These are phyloP conservation scores for Sacculina carcini DNA, from an alignment of 2,888 invertebrate species.

Conservation along the genomic window DNA sequence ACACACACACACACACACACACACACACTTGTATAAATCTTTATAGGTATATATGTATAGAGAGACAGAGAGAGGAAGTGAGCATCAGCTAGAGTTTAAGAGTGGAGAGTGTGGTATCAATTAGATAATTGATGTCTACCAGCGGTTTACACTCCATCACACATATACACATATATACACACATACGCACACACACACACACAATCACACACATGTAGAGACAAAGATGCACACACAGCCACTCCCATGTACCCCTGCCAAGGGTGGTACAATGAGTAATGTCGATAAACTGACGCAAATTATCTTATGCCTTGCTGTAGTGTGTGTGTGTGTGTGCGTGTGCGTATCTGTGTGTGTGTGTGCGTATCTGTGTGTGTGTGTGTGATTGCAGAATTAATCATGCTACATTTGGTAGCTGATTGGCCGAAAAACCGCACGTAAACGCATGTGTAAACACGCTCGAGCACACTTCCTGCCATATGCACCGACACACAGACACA, in stretches of 20 bases:
- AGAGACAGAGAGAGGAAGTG: too few relatives aligned
- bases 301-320: too few relatives aligned
- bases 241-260: too few relatives aligned
- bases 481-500: background rate
- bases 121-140: too few relatives aligned
- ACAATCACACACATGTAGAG: too few relatives aligned
- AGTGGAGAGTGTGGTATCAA: too few relatives aligned
- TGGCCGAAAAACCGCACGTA: background rate
- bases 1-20: slow-evolving; percentile 6
- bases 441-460: background rate
- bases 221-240: slow-evolving; percentile 3
- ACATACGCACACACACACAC: too few relatives aligned
- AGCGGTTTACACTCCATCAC: too few relatives aligned
- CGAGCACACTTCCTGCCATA: background rate
- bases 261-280: background rate
- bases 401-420: background rate
- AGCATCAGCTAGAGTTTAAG: too few relatives aligned
- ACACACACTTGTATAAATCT: too few relatives aligned
- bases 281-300: too few relatives aligned
- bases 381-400: background rate
- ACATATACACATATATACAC: slow-evolving; percentile 4
- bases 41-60: too few relatives aligned
- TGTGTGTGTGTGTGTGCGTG: background rate
- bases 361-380: background rate
- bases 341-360: background rate